Evolutionary conservation across 1,140 invertebrate species (phyloP), one percentile per base, ranked within the genome.

Genomic region (Drosophila obscura): DNA sequence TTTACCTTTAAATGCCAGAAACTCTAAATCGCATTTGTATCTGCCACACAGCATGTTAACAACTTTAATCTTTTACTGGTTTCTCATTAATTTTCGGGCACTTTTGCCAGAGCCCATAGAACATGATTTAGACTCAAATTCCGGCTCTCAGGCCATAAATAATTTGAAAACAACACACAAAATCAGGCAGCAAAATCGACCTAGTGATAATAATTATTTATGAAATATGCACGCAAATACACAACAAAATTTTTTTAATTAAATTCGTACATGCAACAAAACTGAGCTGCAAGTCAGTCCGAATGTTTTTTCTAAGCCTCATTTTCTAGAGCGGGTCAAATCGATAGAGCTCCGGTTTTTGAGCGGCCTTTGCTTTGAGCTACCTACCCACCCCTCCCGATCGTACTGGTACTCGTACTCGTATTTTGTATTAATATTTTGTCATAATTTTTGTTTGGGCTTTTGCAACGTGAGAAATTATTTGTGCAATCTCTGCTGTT

Each of bases 141-240:
- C 48, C 53, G 62, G 48, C 61, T 65, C 60, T 56, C 66, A 52
- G 62, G 73, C 66, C 82, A 85, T 85, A 87, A 85, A 85, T 87
- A 87, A 85, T 87, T 71, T 77, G 61, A 71, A 85, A 85, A 87
- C 68, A 65, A 61, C 19, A 39, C 35, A 39, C 41, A 46, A 48
- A 77, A 59, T 61, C 68, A 57, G 41, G 55, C 31, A n/a, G 51
- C 9, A 49, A 48, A 60, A 53, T 62, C 64, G 52, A 69, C 35
- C 35, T 4, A 11, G 73, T 63, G 74, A 82, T 88, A 85, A 78
- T 82, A 81, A 85, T 85, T 85, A 82, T 85, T 85, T 85, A 81
- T 85, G 82, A 85, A 87, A 85, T 82, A 88, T 85, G 83, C 82
- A 85, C 83, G 82, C 82, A 88, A 85, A 39, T 39, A 39, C 35